phyloP scores from a whole-genome alignment of 2,888 invertebrate genomes.

The Melieria crassipennis region DNA sequence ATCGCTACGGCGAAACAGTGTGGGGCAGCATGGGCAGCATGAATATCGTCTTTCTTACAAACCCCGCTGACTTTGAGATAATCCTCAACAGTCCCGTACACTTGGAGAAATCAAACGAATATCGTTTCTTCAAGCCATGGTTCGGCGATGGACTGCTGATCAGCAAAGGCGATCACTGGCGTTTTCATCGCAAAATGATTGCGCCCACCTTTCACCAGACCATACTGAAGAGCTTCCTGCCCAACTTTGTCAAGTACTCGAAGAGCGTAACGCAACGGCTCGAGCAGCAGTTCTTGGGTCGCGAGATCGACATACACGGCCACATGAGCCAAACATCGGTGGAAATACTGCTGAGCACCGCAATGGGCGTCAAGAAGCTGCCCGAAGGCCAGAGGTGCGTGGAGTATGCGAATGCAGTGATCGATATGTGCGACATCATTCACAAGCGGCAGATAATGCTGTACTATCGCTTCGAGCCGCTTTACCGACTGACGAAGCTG shows the following conservation, averaged over 20 bases:
- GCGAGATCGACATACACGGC: constrained; percentile 79
- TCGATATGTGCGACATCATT: constrained; percentile 87
- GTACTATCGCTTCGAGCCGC: constrained; percentile 76
- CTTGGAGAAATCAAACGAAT: constrained; percentile 80
- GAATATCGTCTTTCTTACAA: constrained; percentile 73
- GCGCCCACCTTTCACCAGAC: constrained; percentile 87
- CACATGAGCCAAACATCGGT: constrained; percentile 84
- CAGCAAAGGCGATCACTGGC: constrained; percentile 82
- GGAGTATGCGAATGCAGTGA: constrained; percentile 85
- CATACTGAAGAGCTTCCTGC: constrained; percentile 82
- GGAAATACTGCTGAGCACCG: constrained; percentile 82
- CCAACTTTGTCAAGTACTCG: constrained; percentile 80
- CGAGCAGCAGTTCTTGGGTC: constrained; percentile 70
- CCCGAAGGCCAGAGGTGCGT: constrained; percentile 75
- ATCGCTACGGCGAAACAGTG: constrained; percentile 75
- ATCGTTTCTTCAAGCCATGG: constrained; percentile 82
- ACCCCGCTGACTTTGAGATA: constrained; percentile 78
- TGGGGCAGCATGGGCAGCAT: constrained; percentile 78
- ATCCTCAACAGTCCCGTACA: constrained; percentile 79
- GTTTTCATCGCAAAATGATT: constrained; percentile 82
- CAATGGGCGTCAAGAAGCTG: constrained; percentile 83
- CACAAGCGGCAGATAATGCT: constrained; percentile 81
- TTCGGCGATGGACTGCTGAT: constrained; percentile 83
- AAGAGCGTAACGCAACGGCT: constrained; percentile 74
- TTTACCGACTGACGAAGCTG: constrained; percentile 77